Evolutionary conservation across 2,797 vertebrate species (phyloP), one percentile per base, ranked within the genome.

Genomic region (Xiphophorus birchmanni): DNA sequence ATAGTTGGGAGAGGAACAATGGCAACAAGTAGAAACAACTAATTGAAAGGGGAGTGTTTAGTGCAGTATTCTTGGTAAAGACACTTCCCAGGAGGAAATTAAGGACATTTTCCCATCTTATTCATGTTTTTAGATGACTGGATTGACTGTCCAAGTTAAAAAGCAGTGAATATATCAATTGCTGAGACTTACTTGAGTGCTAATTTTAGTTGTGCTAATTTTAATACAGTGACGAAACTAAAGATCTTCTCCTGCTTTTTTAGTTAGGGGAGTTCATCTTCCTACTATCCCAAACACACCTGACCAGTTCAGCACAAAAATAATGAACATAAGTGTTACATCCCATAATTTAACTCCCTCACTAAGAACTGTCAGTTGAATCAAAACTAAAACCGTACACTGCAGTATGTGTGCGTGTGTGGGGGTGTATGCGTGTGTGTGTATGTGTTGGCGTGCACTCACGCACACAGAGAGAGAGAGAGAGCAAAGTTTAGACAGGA

Each of bases 401-500:
- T 73, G 40, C 8, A 26, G 56, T 58, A n/a, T n/a, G 26, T 29
- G 54, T 12, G n/a, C 3, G 1, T 12, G 10, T 8, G 26, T 56
- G 8, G 0, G 2, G 9, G 21, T 2, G 48, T 5, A 4, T 48
- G 47, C 1, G 4, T 15, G 10, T 48, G 47, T 17, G 47, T 48
- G 11, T 48, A 17, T 54, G 73, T 45, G 63, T 32, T 32, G 32
- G 10, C 2, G 2, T 11, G 2, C 44, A 44, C 44, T 11, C 44
- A 45, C 10, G 1, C 44, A 3, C 45, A 45, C 45, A 11, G 12
- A 47, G 6, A 40, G 50, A 76, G 82, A 65, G 0, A 4, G 9
- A 79, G 58, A 83, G 58, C 72, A 87, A 52, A 74, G 44, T 77
- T 82, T 69, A 74, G n/a, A 83, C 77, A 79, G 45, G 44, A 83